These are phyloP conservation scores for Tachysurus vachellii DNA, from an alignment of 2,113 vertebrate genomes.

Conservation along the genomic window DNA sequence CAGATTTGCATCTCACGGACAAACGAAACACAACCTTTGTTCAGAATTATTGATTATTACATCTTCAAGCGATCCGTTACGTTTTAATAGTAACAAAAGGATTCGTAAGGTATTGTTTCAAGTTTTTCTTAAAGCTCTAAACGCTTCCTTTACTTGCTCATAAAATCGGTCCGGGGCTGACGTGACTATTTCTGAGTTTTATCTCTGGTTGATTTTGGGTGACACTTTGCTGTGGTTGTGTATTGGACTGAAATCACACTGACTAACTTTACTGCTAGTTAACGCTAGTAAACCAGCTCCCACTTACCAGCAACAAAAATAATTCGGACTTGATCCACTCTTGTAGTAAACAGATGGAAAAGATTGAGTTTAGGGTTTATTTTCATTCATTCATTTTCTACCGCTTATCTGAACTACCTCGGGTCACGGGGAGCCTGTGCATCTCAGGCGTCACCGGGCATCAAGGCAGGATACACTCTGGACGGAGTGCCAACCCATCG, in stretches of 20 bases:
- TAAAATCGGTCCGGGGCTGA: background rate
- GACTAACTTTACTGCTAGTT: too few species aligned
- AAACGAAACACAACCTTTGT: background rate
- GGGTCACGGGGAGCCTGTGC: too few species aligned
- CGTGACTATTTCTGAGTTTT: background rate
- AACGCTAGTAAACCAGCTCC: too few species aligned
- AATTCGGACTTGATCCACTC: background rate
- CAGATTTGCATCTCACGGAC: background rate
- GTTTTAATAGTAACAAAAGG: background rate
- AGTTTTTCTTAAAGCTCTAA: background rate
- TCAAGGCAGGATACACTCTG: too few species aligned
- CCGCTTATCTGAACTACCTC: too few species aligned
- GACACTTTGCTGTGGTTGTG: slow-evolving; percentile 7
- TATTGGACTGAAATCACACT: background rate
- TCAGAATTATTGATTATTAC: background rate
- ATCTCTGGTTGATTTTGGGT: background rate
- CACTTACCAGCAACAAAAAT: background rate
- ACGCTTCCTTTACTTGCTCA: background rate
- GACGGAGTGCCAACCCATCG: too few species aligned
- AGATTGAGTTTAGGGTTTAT: background rate
- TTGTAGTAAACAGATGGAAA: background rate
- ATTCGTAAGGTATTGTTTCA: background rate
- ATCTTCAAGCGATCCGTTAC: background rate
- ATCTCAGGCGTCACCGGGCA: too few species aligned
- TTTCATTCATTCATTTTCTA: too few species aligned